Evolutionary conservation across 2,797 vertebrate species (phyloP), one percentile per base, ranked within the genome.

Genomic region (Orientallactaga sibirica): DNA sequence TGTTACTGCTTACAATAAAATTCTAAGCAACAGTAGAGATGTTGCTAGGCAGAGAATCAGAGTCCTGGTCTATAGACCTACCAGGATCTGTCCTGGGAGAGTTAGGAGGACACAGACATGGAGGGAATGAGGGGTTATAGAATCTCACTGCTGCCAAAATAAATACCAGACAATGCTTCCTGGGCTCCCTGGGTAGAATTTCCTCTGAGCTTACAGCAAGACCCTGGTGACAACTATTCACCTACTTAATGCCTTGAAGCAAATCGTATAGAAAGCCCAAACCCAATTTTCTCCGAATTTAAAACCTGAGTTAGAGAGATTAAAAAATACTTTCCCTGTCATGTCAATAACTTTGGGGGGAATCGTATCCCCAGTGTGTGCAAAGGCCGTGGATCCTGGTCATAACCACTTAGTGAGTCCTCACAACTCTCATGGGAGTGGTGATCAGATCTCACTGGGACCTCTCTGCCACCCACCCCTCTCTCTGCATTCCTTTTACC

Each of bases 241-340:
- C 68, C 48, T 71, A 19, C 74, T 68, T 86, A 43, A 68, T 24
- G 66, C 71, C 12, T 11, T 37, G 22, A 93, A 81, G 62, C 33
- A 85, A 81, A 67, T 74, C 48, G 41, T 7, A 41, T 48, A 87
- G 88, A 87, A 84, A 85, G 24, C 24, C 29, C 61, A 16, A 20
- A 37, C 41, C 66, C 52, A 10, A 62, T 89, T 89, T 90, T 58
- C 41, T 93, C 62, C 91, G 55, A 77, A 82, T 52, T 86, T 92
- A 88, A 95, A 92, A 66, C 67, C 90, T 52, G 76, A 77, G 71
- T 96, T 62, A 82, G 66, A 95, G 62, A 79, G 37, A 76, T 76
- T 71, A n/a, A 79, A 88, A 95, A 82, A n/a, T 55, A 43, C 20
- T 87, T 33, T 61, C n/a, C 79, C 92, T 55, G 37, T 82, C 37